Base-by-base conservation (phyloP, 2,113 vertebrate genomes). In the Solea senegalensis region DNA sequence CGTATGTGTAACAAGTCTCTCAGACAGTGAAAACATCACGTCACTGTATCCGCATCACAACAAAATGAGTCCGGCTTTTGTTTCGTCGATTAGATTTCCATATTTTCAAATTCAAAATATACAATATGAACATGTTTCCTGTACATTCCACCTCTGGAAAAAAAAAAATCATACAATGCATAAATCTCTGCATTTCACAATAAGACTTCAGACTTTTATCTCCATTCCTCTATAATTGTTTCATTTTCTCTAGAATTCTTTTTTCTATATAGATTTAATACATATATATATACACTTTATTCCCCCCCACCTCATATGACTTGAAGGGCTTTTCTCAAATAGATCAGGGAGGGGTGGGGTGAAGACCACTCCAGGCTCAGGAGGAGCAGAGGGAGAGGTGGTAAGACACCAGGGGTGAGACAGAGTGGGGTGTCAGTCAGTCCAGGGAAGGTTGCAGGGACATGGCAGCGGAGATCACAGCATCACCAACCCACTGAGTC, bases 121-220 rank as follows among this genome's bases (percentile, higher is more conserved):
- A 97, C 96, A 98, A 94, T 97, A 97, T 98, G 94, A 94, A 97
- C 94, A 96, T 79, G 91, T 77, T 85, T 86, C 64, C 89, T 92
- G 88, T 91, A 95, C 92, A 92, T 90, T 94, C 93, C 92, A 91
- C 90, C 56, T 76, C 76, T 60, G 85, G 67, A 60, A 70, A 21
- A 21, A 21, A 21, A 21, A 21, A 1, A 1, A 61, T 85, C 90
- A 71, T 67, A 77, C 16, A 78, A 82, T 90, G 93, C 74, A 64
- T 84, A 85, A 21, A 84, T 85, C 43, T 83, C 79, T 85, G 88
- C 88, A 89, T 90, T 75, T 90, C 69, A 54, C 74, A 72, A 73
- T 72, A 67, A 72, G 67, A 85, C 69, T 71, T 76, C 59, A 80
- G 72, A 59, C 39, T 67, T 71, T 21, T 55, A 68, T 75, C 72